Conservation (phyloP, 2,888 invertebrate genomes). For the Oligia strigilis region DNA sequence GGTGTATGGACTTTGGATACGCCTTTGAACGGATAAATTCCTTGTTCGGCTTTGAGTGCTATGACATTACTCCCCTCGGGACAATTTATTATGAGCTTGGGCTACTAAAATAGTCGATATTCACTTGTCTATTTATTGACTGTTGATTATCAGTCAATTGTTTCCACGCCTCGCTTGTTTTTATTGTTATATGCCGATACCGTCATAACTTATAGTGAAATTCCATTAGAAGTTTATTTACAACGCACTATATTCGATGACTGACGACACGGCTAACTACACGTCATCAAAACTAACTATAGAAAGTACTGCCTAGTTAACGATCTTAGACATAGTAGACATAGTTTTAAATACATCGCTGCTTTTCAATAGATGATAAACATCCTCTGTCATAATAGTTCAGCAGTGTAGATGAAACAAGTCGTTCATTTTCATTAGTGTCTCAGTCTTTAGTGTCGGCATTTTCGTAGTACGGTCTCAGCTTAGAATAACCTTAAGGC, state of each 20-base stretch:
- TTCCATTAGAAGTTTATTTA: constrained; percentile 62
- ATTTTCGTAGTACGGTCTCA: constrained; percentile 69
- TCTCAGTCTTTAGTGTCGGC: constrained; percentile 44
- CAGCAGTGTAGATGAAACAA: constrained; percentile 45
- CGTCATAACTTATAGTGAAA: constrained; percentile 50
- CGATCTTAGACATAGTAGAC: constrained; percentile 8
- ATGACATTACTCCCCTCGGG: background rate
- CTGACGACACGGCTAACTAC: constrained; percentile 60
- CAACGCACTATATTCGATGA: constrained; percentile 61
- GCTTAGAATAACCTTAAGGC: constrained; percentile 83
- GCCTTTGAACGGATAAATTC: background rate
- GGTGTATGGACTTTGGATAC: background rate
- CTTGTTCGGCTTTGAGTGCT: background rate
- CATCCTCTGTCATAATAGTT: constrained; percentile 8
- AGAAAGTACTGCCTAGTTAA: constrained; percentile 23
- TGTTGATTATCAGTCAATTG: constrained; percentile 25
- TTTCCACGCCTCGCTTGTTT: constrained; percentile 34
- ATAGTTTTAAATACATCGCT: constrained; percentile 47
- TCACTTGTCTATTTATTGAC: constrained; percentile 19
- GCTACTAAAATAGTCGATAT: constrained; percentile 7
- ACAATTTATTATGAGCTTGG: background rate
- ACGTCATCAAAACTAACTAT: constrained; percentile 58
- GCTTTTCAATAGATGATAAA: constrained; percentile 19
- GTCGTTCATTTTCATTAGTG: constrained; percentile 50
- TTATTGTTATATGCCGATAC: constrained; percentile 37